A percentile compares a stretch with the other conserved stretches of the same genome.
Evolutionary conservation across 2,113 vertebrate species (phyloP).

Genomic region (Melanotaenia duboulayi): DNA sequence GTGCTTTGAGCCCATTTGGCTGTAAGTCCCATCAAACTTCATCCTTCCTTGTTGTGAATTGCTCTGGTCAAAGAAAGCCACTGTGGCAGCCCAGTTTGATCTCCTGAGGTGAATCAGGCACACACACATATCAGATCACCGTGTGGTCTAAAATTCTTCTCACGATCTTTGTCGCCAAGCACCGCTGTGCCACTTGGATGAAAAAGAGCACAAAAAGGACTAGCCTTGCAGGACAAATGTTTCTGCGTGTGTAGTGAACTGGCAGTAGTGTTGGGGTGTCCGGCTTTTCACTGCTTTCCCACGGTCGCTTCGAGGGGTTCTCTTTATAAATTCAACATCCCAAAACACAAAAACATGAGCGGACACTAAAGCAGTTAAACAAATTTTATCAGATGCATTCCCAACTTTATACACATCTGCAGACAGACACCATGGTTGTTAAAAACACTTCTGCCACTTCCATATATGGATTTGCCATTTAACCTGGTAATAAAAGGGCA

Average conservation of each 20-base stretch:
- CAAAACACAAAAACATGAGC: slow-evolving; percentile 17
- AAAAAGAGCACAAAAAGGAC: slow-evolving; percentile 58
- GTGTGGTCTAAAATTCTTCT: slow-evolving; percentile 61
- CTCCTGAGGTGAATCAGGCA: slow-evolving; percentile 38
- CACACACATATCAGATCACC: slow-evolving; percentile 43
- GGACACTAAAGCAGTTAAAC: not conserved
- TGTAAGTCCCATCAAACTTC: slow-evolving; percentile 37
- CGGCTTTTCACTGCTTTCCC: slow-evolving; percentile 52
- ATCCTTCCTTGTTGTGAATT: slow-evolving; percentile 45
- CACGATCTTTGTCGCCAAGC: slow-evolving; percentile 60
- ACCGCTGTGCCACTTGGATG: slow-evolving; percentile 43
- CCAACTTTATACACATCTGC: slow-evolving; percentile 12
- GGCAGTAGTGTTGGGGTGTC: slow-evolving; percentile 37
- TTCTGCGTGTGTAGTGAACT: slow-evolving; percentile 34
- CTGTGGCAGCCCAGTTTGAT: slow-evolving; percentile 53
- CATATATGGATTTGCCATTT: slow-evolving; percentile 62
- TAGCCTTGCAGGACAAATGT: slow-evolving; percentile 53
- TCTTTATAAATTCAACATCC: slow-evolving; percentile 27
- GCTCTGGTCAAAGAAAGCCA: slow-evolving; percentile 44
- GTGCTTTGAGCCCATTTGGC: not conserved
- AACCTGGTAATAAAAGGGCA: slow-evolving; percentile 61
- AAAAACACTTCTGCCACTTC: slow-evolving; percentile 34
- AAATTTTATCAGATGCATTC: slow-evolving; percentile 12
- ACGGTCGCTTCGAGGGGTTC: slow-evolving; percentile 37
- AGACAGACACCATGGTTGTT: slow-evolving; percentile 5